These are phyloP conservation scores for Heliconius aoede DNA, from an alignment of 2,888 invertebrate genomes.

Conservation along the genomic window DNA sequence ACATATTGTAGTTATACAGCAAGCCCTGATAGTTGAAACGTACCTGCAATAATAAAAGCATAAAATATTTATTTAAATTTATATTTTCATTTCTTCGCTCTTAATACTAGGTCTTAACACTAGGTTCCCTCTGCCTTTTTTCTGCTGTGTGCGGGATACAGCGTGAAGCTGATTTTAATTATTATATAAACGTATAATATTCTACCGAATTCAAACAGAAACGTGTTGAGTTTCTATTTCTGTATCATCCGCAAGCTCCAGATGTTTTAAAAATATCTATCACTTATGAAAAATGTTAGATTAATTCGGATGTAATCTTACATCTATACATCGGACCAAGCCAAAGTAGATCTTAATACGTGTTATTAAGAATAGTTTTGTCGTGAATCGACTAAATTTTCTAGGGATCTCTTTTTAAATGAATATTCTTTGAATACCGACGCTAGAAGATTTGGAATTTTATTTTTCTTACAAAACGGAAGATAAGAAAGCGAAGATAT, in stretches of 20 bases:
- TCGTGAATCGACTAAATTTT: too few relatives aligned
- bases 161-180: too few relatives aligned
- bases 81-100: too few relatives aligned
- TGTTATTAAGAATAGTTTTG: slow-evolving; percentile 22
- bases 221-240: slow-evolving; percentile 53
- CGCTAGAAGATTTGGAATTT: not conserved
- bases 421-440: not conserved
- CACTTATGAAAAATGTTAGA: slow-evolving; percentile 63
- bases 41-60: slow-evolving; percentile 49
- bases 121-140: too few relatives aligned
- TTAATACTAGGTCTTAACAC: too few relatives aligned
- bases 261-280: slow-evolving; percentile 71
- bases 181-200: slow-evolving; percentile 19
- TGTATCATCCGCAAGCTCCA: slow-evolving; percentile 57
- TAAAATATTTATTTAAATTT: too few relatives aligned
- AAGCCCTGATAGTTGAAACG: slow-evolving; percentile 36
- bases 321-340: slow-evolving; percentile 50
- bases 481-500: not conserved
- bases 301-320: slow-evolving; percentile 63
- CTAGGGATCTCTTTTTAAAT: too few relatives aligned
- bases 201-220: slow-evolving; percentile 28
- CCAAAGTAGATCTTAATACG: slow-evolving; percentile 54
- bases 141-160: too few relatives aligned
- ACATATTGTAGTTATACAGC: not conserved
- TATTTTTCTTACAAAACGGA: not conserved